phyloP scores from a whole-genome alignment of 1,140 invertebrate species.

The Aricia agestis region DNA sequence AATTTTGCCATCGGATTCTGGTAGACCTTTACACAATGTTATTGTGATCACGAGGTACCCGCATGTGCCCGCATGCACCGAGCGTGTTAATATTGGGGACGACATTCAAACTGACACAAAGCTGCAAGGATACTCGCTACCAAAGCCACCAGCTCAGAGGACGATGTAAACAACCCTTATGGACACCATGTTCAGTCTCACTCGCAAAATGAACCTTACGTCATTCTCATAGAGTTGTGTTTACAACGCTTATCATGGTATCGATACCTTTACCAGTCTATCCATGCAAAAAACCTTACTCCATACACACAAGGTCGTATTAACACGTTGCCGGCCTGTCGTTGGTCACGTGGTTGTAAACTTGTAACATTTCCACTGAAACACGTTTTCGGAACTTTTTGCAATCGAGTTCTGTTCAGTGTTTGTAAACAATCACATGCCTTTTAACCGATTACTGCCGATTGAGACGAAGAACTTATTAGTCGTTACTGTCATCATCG shows the following conservation, averaged over 20 bases:
- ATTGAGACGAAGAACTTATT: background rate
- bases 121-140: background rate
- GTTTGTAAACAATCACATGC: background rate
- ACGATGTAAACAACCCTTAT: background rate
- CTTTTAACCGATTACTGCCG: background rate
- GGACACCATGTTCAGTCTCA: background rate
- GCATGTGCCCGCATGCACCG: too few relatives aligned
- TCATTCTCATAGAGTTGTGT: background rate
- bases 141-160: background rate
- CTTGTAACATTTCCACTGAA: background rate
- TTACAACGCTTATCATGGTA: background rate
- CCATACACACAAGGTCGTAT: background rate
- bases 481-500: background rate
- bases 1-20: too few relatives aligned
- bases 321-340: background rate
- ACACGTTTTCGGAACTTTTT: conserved; percentile 1
- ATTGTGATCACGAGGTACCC: too few relatives aligned
- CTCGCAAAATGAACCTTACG: background rate
- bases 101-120: too few relatives aligned
- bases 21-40: too few relatives aligned
- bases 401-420: background rate
- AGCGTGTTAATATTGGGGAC: too few relatives aligned
- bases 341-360: background rate
- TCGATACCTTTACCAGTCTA: background rate
- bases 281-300: background rate